These are phyloP conservation scores for Ostrea edulis DNA, from an alignment of 1,140 invertebrate species.

Conservation along the genomic window DNA sequence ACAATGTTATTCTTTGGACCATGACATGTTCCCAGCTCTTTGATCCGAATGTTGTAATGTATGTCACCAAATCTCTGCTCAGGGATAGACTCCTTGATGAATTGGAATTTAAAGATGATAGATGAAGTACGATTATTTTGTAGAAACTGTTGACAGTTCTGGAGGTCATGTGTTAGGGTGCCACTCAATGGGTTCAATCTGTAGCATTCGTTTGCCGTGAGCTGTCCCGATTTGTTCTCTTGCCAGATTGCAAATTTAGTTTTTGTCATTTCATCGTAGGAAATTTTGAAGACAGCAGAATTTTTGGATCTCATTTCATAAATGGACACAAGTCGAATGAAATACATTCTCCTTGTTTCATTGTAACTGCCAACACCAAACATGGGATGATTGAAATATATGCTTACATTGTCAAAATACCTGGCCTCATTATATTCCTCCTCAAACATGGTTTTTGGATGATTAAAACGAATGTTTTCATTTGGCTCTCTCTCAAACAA, in stretches of 20 bases:
- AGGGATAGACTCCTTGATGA: conserved; percentile 61
- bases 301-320: conserved; percentile 62
- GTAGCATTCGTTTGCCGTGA: conserved; percentile 65
- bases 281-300: conserved; percentile 57
- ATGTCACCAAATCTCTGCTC: conserved; percentile 70
- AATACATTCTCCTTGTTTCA: conserved; percentile 53
- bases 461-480: conserved; percentile 66
- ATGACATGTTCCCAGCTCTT: conserved; percentile 41
- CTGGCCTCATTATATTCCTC: conserved; percentile 67
- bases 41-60: conserved; percentile 59
- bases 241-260: conserved; percentile 62
- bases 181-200: conserved; percentile 37
- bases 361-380: conserved; percentile 52
- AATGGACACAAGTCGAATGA: conserved; percentile 63
- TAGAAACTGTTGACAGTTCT: conserved; percentile 39
- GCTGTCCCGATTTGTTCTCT: conserved; percentile 34
- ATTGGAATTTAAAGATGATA: conserved; percentile 64
- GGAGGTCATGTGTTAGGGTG: conserved; percentile 43
- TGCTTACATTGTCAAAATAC: conserved; percentile 72
- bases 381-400: conserved; percentile 65
- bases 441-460: conserved; percentile 65
- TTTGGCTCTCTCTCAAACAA: conserved; percentile 63
- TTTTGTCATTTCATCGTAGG: conserved; percentile 58
- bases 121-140: conserved; percentile 23
- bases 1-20: conserved; percentile 44